phyloP scores from a whole-genome alignment of 2,113 vertebrate species.

The Actinemys pallida region DNA sequence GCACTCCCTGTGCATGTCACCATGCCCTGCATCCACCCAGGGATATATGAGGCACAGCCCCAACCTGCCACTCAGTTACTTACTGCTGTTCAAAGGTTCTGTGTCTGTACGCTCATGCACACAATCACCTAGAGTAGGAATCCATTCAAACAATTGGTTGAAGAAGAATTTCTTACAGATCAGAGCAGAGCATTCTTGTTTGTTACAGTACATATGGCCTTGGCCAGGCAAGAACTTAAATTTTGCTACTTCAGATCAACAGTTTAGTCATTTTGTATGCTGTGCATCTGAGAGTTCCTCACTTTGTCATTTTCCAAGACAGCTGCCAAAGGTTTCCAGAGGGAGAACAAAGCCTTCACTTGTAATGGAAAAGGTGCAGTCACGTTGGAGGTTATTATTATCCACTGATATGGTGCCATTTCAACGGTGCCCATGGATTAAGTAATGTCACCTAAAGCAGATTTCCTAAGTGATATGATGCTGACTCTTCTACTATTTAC shows the following conservation, averaged over 20 bases:
- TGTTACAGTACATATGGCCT: constrained; percentile 55
- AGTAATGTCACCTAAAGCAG: constrained; percentile 15
- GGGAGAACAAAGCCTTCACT: constrained; percentile 69
- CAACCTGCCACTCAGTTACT: neutral
- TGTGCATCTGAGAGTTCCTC: constrained; percentile 28
- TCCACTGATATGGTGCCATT: constrained; percentile 36
- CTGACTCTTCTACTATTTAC: neutral
- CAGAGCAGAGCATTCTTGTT: neutral
- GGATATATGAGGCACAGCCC: neutral
- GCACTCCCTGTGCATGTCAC: neutral
- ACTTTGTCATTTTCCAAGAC: constrained; percentile 64
- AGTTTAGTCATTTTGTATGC: constrained; percentile 39
- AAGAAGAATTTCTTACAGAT: neutral
- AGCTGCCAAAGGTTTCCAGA: constrained; percentile 69
- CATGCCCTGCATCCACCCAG: neutral
- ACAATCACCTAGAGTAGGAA: neutral
- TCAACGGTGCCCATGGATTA: neutral
- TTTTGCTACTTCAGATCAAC: constrained; percentile 59
- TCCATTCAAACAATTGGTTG: neutral
- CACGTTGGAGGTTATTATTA: neutral
- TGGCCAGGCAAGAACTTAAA: constrained; percentile 61
- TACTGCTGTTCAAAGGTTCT: neutral
- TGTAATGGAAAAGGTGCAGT: constrained; percentile 67
- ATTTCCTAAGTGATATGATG: fast-evolving
- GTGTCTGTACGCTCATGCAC: neutral